Base-by-base conservation (phyloP, 2,113 vertebrate genomes). In the Sprattus sprattus region DNA sequence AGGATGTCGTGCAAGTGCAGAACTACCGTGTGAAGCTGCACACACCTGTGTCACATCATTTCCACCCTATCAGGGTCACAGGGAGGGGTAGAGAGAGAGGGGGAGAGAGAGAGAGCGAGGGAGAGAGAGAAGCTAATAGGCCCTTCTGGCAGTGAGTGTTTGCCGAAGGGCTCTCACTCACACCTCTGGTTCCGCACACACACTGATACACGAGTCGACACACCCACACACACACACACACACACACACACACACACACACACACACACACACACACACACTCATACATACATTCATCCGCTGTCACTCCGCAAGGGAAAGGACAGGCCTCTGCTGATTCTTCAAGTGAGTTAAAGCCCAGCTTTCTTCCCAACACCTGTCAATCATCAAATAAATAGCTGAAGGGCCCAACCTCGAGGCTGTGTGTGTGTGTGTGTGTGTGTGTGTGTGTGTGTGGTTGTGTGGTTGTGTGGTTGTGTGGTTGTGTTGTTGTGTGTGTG, bases 41-140 rank as follows among this genome's bases (percentile, higher is more conserved):
- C 54, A 60, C 54, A 60, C 54, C 54, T 60, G 54, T 60, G 54
- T 60, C 54, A 54, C 52, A 45, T 67, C 88, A 83, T 78, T 85
- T 45, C 81, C 22, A 5, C 50, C 60, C 45, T 85, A 22, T 86
- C 81, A 57, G 54, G 54, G 54, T 20, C 54, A 60, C 18, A 60
- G 52, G 3, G 13, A 54, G 52, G 16, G 16, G 16, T 5, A 15
- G 50, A 52, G 50, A 11, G 50, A 52, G 50, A 11, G 20, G 6
- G 54, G 1, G 54, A 22, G 4, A 22, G 54, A 60, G 54, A 22
- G 54, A 20, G 18, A 2, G 18, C 0, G 52, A 20, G 54, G 6
- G 50, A 75, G 32, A 81, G 57, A 83, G 81, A 22, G 54, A 60
- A 60, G 54, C 54, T 60, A 60, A 60, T 60, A 22, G 54, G 78